Conservation (phyloP, 2,113 vertebrate species). For the Misgurnus mizolepis region DNA sequence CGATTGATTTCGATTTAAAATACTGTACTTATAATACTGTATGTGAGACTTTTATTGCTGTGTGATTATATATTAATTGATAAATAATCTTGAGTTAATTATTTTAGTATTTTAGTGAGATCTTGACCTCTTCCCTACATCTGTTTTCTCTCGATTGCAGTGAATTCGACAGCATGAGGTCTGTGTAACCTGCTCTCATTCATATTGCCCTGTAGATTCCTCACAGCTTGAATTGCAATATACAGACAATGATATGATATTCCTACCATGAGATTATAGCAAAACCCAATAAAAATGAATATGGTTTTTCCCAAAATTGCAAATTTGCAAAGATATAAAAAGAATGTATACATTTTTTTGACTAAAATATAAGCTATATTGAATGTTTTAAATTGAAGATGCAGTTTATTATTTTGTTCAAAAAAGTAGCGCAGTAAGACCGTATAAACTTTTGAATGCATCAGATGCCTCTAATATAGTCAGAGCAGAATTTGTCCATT, state of each 20-base stretch:
- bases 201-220: not conserved
- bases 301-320: not conserved
- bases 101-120: not conserved
- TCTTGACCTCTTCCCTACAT: slow-evolving; percentile 7
- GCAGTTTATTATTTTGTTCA: not conserved
- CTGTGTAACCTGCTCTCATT: not conserved
- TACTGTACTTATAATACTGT: too few relatives aligned
- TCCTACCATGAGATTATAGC: not conserved
- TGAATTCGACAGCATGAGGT: not conserved
- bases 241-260: not conserved
- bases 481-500: not conserved
- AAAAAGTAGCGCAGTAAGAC: not conserved
- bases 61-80: not conserved
- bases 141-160: not conserved
- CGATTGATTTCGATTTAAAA: too few relatives aligned
- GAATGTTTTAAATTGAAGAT: too few relatives aligned
- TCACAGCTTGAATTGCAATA: not conserved
- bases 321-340: not conserved
- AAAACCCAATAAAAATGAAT: not conserved
- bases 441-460: not conserved
- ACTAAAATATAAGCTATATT: too few relatives aligned
- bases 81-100: slow-evolving; percentile 3
- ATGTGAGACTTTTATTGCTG: not conserved
- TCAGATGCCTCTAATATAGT: slow-evolving; percentile 1
- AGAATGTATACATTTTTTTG: too few relatives aligned